Evolutionary conservation across 2,888 invertebrate species (phyloP), one percentile per base, ranked within the genome.

Genomic region (Apodemia zela): DNA sequence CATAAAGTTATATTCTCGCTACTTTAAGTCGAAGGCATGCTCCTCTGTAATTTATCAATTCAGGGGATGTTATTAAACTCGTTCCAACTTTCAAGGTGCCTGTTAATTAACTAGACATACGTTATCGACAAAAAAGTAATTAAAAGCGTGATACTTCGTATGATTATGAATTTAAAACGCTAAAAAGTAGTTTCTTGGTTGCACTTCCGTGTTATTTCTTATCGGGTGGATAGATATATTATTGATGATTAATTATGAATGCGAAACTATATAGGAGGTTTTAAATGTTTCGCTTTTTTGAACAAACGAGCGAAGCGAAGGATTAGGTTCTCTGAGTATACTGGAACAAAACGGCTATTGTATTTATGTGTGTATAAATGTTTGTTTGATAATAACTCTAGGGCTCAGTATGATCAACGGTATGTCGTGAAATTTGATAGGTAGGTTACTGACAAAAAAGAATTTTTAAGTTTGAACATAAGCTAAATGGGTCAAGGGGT

Each of bases 1-100:
- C 82, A 75, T 80, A 68, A 71, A 73, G 71, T 66, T 67, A 70
- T 65, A 64, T 59, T 73, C 67, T 25, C 54, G 18, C 25, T 25
- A 25, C 25, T 29, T 57, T 57, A 57, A n/a, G 29, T 57, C 54
- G 25, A 15, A 25, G 15, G 54, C 54, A 57, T 57, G 54, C 25
- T 57, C 54, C 15, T 25, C 15, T 62, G 66, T 67, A 64, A 68
- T 71, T 69, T 69, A 71, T 69, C 65, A 64, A 68, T 66, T 66
- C 63, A 25, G 29, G 57, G 59, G 59, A 57, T 60, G 63, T 42
- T 61, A 67, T 61, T 58, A 62, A 64, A 63, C 68, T 64, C 58
- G 62, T 66, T 67, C 65, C 65, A 64, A 64, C 64, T 63, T 58
- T 54, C 60, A 59, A 65, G 58, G 42, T 66, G 63, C 63, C 66